phyloP scores from a whole-genome alignment of 2,888 invertebrate species.

The Aethes cnicana region DNA sequence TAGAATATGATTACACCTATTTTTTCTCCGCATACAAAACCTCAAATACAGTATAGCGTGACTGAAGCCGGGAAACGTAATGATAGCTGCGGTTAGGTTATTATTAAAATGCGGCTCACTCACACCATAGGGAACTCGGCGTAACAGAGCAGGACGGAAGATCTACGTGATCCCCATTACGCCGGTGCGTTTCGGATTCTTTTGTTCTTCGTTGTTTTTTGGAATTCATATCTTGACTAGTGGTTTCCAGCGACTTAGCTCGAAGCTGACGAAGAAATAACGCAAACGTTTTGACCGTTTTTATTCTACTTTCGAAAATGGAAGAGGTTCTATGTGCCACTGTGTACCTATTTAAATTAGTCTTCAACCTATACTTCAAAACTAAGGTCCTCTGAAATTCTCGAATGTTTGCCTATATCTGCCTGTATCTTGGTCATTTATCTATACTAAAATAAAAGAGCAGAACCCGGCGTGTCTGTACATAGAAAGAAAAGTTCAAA shows the following conservation, averaged over 20 bases:
- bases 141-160: slow-evolving; percentile 66
- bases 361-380: no score
- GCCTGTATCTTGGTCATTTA: no score
- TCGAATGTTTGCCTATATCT: no score
- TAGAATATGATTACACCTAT: slow-evolving; percentile 25
- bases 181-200: slow-evolving; percentile 71
- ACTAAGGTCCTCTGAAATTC: no score
- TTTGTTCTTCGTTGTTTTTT: slow-evolving; percentile 62
- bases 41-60: slow-evolving; percentile 37
- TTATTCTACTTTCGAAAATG: no score
- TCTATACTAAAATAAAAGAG: no score
- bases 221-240: slow-evolving; percentile 29
- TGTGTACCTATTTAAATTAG: no score
- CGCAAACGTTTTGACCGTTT: no score
- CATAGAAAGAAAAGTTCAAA: no score
- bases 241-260: slow-evolving; percentile 18
- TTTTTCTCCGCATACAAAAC: slow-evolving; percentile 26
- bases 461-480: no score
- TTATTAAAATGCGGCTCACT: slow-evolving; percentile 72
- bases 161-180: slow-evolving; percentile 80
- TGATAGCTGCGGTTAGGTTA: slow-evolving; percentile 76
- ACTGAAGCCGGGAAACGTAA: slow-evolving; percentile 68
- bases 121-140: slow-evolving; percentile 50
- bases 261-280: not conserved
- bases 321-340: no score